Evolutionary conservation across 2,797 vertebrate species (phyloP).

Genomic region (Phalloptychus januarius): DNA sequence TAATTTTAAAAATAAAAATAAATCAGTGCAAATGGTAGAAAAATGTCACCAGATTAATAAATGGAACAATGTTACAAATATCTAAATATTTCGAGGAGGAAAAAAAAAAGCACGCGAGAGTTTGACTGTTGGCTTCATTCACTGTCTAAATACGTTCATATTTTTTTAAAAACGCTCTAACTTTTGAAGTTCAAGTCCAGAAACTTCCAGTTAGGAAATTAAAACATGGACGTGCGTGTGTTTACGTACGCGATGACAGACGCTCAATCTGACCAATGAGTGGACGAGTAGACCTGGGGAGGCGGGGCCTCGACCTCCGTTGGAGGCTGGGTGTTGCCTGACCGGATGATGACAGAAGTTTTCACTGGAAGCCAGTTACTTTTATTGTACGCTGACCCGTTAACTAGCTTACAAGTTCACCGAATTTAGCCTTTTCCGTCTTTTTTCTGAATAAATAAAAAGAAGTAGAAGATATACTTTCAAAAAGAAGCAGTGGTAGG

Average conservation of each 20-base stretch:
- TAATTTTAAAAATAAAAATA: not conserved
- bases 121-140: not conserved
- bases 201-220: not conserved
- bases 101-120: not conserved
- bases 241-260: conserved; percentile 33
- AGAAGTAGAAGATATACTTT: not conserved
- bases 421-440: not conserved
- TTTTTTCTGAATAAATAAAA: not conserved
- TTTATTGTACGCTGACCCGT: conserved; percentile 26
- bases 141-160: not conserved
- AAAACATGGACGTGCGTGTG: not conserved
- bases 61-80: not conserved
- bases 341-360: conserved; percentile 83
- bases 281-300: not conserved
- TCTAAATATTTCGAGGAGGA: not conserved
- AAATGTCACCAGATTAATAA: not conserved
- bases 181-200: not conserved
- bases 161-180: not conserved
- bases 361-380: conserved; percentile 48
- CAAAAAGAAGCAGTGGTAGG: not conserved
- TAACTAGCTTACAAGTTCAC: not conserved
- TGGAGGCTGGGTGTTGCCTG: conserved; percentile 78
- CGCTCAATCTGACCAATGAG: conserved; percentile 57
- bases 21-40: not conserved
- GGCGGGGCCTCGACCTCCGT: conserved; percentile 54